These are phyloP conservation scores for Eristalis intricaria DNA, from an alignment of 2,888 invertebrate species.

Conservation along the genomic window DNA sequence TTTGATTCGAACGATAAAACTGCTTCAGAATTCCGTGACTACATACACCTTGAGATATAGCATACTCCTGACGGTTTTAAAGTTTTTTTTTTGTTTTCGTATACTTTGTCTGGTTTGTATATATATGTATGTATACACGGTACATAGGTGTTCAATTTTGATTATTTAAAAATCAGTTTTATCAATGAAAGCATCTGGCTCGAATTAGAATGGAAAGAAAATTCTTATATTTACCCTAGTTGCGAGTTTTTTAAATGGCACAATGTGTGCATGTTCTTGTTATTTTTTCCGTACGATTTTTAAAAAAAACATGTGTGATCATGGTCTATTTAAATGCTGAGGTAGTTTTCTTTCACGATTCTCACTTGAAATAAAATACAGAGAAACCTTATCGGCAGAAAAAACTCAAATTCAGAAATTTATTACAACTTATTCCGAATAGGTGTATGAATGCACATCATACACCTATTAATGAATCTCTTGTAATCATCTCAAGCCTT, in stretches of 20 bases:
- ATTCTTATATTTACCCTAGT: not conserved
- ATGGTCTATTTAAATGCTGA: not conserved
- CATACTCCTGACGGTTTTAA: not conserved
- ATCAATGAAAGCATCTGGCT: not conserved
- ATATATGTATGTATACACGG: not conserved
- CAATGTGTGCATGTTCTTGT: not conserved
- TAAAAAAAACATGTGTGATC: not conserved
- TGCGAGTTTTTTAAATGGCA: not conserved
- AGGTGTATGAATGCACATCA: too few species aligned
- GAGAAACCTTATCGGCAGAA: too few species aligned
- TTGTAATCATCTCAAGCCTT: too few species aligned
- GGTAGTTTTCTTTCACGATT: too few species aligned
- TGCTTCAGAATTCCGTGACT: slow-evolving; percentile 19
- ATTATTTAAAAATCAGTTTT: not conserved
- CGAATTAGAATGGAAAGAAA: not conserved
- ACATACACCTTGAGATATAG: not conserved
- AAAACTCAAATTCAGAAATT: too few species aligned
- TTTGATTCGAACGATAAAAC: slow-evolving; percentile 54
- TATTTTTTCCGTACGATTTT: not conserved
- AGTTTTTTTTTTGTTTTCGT: slow-evolving; percentile 17
- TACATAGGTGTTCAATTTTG: not conserved
- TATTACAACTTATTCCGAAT: too few species aligned
- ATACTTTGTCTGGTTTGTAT: not conserved
- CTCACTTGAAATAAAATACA: too few species aligned
- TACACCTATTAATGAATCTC: too few species aligned